phyloP scores from a whole-genome alignment of 2,113 vertebrate genomes.

The Holacanthus passer region DNA sequence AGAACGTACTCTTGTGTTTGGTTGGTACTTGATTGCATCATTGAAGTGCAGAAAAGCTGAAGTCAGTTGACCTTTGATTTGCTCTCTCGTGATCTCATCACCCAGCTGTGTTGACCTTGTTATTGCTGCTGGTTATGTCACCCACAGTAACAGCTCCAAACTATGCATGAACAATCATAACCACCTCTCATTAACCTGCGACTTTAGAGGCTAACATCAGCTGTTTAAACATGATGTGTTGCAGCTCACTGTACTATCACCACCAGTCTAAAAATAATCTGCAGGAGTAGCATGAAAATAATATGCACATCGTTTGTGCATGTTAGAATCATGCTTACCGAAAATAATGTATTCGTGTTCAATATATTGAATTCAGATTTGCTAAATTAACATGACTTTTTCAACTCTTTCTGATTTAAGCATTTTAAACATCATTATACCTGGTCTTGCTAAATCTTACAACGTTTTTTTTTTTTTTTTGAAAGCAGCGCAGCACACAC shows the following conservation, averaged over 20 bases:
- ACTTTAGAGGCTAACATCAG: conserved; percentile 13
- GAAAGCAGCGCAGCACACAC: not conserved
- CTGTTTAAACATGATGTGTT: not conserved
- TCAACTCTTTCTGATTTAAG: too few relatives aligned
- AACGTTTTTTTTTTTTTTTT: too few relatives aligned
- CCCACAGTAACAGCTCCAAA: conserved; percentile 1
- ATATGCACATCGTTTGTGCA: too few relatives aligned
- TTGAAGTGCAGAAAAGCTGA: conserved; percentile 3
- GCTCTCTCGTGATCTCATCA: conserved; percentile 32
- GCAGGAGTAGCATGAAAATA: too few relatives aligned
- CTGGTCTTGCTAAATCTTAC: too few relatives aligned
- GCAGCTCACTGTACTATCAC: not conserved
- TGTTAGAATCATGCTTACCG: too few relatives aligned
- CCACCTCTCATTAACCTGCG: conserved; percentile 20
- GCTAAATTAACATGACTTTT: too few relatives aligned
- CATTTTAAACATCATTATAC: not conserved
- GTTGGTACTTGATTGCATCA: not conserved
- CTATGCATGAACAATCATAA: not conserved
- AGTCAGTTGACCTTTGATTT: conserved; percentile 42
- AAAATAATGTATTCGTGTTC: not conserved
- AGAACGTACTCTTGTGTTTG: not conserved
- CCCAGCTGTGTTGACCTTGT: conserved; percentile 27
- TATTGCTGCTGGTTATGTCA: conserved; percentile 23
- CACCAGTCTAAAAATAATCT: not conserved
- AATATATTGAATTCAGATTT: not conserved